Conservation (phyloP, 2,797 vertebrate genomes). For the Sphenodon punctatus region DNA sequence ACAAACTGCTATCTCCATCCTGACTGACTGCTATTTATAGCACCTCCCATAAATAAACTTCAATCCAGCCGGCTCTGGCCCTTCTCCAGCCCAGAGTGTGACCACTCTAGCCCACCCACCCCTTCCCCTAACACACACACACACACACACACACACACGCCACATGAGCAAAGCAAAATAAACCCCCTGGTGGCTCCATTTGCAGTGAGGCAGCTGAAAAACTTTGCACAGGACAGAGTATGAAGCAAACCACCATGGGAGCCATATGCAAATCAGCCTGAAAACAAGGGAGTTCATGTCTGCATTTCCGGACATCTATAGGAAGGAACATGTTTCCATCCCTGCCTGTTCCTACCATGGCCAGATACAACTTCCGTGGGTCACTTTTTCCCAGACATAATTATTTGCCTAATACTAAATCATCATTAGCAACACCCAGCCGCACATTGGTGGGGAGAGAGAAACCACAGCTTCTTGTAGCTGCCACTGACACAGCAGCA, state of each 20-base stretch:
- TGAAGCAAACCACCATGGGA: fast-evolving
- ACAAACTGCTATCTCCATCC: background rate
- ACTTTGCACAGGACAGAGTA: fast-evolving
- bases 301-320: fast-evolving
- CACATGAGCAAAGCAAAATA: background rate
- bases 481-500: background rate
- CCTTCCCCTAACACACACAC: too few relatives aligned
- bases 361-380: background rate
- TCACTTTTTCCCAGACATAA: slow-evolving; percentile 15
- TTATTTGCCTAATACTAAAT: slow-evolving; percentile 33
- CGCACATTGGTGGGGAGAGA: background rate
- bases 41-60: background rate
- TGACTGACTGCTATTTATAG: background rate
- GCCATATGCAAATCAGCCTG: background rate
- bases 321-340: background rate
- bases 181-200: background rate
- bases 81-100: background rate
- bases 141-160: too few relatives aligned
- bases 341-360: background rate
- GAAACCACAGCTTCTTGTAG: slow-evolving; percentile 18
- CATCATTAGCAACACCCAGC: background rate
- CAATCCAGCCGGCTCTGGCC: background rate
- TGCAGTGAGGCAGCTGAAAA: background rate
- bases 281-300: background rate
- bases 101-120: background rate